Evolutionary conservation across 2,888 invertebrate genomes (phyloP).

Genomic region (Bombyx huttoni): DNA sequence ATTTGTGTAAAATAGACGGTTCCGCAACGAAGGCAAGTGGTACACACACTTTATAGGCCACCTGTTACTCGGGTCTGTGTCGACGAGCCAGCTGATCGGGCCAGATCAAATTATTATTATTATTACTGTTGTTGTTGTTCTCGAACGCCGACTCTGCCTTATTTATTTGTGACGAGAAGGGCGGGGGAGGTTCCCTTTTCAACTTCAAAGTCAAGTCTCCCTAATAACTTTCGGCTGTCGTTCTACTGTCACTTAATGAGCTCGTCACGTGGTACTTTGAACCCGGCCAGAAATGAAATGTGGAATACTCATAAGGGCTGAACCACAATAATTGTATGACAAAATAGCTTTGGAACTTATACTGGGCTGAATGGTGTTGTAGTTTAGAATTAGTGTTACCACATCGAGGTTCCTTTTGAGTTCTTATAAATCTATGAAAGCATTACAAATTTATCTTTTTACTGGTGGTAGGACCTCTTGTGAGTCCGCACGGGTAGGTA

Average conservation of each 20-base stretch:
- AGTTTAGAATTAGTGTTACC: too few species aligned
- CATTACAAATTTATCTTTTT: too few species aligned
- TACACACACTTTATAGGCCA: constrained; percentile 66
- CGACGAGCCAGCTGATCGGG: constrained; percentile 67
- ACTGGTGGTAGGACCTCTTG: too few species aligned
- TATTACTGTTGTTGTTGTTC: constrained; percentile 61
- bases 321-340: too few species aligned
- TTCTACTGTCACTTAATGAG: constrained; percentile 26
- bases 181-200: constrained; percentile 28
- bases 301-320: too few species aligned
- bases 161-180: constrained; percentile 60
- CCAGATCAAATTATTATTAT: constrained; percentile 66
- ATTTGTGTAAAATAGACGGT: constrained; percentile 58
- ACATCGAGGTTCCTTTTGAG: too few species aligned
- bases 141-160: constrained; percentile 58
- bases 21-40: constrained; percentile 63
- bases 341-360: too few species aligned
- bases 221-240: constrained; percentile 34
- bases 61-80: constrained; percentile 71
- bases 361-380: too few species aligned
- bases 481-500: too few species aligned
- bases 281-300: neutral
- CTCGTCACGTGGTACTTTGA: constrained; percentile 3
- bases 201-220: constrained; percentile 39
- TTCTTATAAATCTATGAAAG: too few species aligned